phyloP scores from a whole-genome alignment of 2,888 invertebrate genomes.

The Brachycybe producta region DNA sequence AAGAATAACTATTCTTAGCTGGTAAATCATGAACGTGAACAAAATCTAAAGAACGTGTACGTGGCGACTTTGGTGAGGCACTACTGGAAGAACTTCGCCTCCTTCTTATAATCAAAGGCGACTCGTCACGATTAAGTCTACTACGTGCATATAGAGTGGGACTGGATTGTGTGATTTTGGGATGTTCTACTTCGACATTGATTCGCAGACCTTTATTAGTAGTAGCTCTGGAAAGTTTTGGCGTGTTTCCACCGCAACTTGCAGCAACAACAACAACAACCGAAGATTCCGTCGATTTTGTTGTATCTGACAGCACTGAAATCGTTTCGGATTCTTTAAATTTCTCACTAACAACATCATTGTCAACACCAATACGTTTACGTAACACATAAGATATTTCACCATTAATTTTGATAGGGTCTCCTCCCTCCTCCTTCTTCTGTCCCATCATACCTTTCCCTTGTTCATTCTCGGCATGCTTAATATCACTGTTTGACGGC shows the following conservation, averaged over 20 bases:
- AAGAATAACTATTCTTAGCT: conserved; percentile 31
- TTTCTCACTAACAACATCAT: no score
- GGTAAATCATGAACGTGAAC: conserved; percentile 23
- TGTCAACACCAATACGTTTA: conserved; percentile 23
- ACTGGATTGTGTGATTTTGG: conserved; percentile 18
- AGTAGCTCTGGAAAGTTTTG: no score
- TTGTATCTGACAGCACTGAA: background rate
- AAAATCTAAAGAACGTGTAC: conserved; percentile 16
- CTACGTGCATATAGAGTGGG: conserved; percentile 20
- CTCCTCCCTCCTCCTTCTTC: no score
- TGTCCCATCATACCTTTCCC: conserved; percentile 6
- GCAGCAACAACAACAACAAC: background rate
- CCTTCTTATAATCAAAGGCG: background rate
- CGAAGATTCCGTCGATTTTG: background rate
- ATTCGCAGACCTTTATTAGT: conserved; percentile 4
- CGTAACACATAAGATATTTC: conserved; percentile 33
- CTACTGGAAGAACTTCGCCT: background rate
- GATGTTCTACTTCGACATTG: conserved; percentile 9
- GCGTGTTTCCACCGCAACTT: background rate
- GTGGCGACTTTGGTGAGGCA: conserved; percentile 8
- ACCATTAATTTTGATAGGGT: conserved; percentile 25
- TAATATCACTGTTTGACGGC: conserved; percentile 19
- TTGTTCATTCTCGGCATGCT: background rate
- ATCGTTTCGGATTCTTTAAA: no score
- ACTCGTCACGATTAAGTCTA: conserved; percentile 11